phyloP scores from a whole-genome alignment of 2,113 vertebrate genomes.

The Saguinus midas region DNA sequence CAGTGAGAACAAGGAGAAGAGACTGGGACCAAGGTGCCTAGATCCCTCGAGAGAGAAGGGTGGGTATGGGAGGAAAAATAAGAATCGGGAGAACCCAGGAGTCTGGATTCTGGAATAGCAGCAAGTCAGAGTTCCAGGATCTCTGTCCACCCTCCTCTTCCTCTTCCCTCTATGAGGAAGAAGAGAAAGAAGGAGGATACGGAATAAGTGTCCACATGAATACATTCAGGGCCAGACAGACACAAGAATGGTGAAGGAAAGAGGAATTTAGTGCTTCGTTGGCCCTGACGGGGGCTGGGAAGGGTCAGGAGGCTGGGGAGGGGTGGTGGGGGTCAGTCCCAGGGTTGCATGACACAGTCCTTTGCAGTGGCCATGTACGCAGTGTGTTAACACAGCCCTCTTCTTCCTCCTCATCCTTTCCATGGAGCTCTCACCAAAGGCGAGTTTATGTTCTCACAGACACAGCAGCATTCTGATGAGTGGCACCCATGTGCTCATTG shows the following conservation, averaged over 20 bases:
- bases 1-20: slow-evolving; percentile 64
- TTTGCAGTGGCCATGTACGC: slow-evolving; percentile 90
- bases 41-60: neutral
- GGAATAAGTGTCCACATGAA: slow-evolving; percentile 64
- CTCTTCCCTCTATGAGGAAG: slow-evolving; percentile 42
- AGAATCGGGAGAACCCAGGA: slow-evolving; percentile 33
- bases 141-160: slow-evolving; percentile 14
- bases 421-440: slow-evolving; percentile 93
- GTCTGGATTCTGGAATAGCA: slow-evolving; percentile 68
- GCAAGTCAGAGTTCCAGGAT: slow-evolving; percentile 68
- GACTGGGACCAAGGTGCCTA: neutral
- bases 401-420: slow-evolving; percentile 92
- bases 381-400: slow-evolving; percentile 90
- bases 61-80: neutral
- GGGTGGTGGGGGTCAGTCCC: slow-evolving; percentile 67
- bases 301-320: slow-evolving; percentile 82
- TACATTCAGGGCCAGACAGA: slow-evolving; percentile 70
- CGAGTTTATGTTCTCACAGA: slow-evolving; percentile 87
- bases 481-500: slow-evolving; percentile 92
- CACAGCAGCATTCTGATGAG: slow-evolving; percentile 96
- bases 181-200: slow-evolving; percentile 7
- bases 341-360: slow-evolving; percentile 54
- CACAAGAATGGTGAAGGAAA: slow-evolving; percentile 79
- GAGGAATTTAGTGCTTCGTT: slow-evolving; percentile 79
- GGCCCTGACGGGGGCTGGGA: slow-evolving; percentile 80